A percentile compares a stretch with the other conserved stretches of the same genome.
Conservation (phyloP, 2,113 vertebrate genomes). For the Marcusenius ussheri region DNA sequence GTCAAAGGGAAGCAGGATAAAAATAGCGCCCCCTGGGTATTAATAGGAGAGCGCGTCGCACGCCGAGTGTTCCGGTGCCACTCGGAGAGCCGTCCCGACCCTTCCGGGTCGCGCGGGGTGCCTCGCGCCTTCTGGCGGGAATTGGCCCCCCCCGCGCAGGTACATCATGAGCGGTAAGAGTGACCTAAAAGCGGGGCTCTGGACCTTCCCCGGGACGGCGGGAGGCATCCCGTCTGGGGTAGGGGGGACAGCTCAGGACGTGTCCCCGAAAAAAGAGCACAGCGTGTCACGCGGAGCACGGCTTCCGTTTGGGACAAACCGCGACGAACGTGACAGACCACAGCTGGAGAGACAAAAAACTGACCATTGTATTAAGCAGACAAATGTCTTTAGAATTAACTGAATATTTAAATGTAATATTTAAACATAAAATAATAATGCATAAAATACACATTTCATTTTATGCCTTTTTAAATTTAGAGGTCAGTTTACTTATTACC, state of each 20-base stretch:
- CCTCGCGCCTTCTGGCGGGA: not conserved
- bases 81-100: not conserved
- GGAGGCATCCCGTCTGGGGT: not conserved
- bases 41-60: slow-evolving; percentile 16
- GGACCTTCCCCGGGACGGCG: not conserved
- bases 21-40: slow-evolving; percentile 20
- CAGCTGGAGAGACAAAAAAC: not conserved
- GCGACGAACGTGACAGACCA: not conserved
- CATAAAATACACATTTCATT: not conserved
- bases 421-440: not conserved
- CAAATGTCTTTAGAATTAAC: not conserved
- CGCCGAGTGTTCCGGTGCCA: not conserved
- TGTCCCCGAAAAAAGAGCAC: not conserved
- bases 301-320: not conserved
- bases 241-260: not conserved
- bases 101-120: not conserved
- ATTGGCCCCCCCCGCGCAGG: not conserved
- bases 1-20: slow-evolving; percentile 18
- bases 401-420: not conserved
- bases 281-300: not conserved
- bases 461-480: not conserved
- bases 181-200: not conserved
- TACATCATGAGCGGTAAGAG: not conserved
- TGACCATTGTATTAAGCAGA: not conserved
- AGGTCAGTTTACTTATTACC: not conserved